Evolutionary conservation across 2,888 invertebrate species (phyloP).

Genomic region (Eurytoma californica): DNA sequence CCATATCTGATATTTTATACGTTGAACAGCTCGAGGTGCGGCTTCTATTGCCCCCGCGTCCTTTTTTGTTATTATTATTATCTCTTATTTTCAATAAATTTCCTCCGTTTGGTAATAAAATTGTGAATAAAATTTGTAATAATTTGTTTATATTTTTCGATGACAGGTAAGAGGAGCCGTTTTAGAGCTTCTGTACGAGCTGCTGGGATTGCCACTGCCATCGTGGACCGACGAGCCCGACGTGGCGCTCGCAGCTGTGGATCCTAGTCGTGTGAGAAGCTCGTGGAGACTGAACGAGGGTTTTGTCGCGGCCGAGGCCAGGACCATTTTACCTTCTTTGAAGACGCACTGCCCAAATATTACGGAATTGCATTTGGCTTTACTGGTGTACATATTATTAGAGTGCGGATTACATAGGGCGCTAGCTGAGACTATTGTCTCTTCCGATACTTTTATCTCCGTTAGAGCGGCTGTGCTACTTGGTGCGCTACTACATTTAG

Average conservation of each 20-base stretch:
- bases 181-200: slow-evolving; percentile 92
- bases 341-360: slow-evolving; percentile 91
- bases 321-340: slow-evolving; percentile 89
- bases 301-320: slow-evolving; percentile 95
- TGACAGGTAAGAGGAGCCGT: slow-evolving; percentile 87
- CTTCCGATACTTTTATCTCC: slow-evolving; percentile 92
- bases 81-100: neutral
- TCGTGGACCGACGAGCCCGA: slow-evolving; percentile 95
- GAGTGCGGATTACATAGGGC: slow-evolving; percentile 92
- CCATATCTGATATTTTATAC: slow-evolving; percentile 87
- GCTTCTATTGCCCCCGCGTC: too few species aligned
- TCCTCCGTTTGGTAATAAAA: too few species aligned
- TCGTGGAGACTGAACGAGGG: slow-evolving; percentile 94
- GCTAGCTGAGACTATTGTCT: slow-evolving; percentile 92
- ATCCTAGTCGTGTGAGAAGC: slow-evolving; percentile 83
- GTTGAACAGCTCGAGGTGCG: slow-evolving; percentile 88
- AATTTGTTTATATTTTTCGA: neutral
- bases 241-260: slow-evolving; percentile 90
- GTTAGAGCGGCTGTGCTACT: slow-evolving; percentile 93
- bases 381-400: slow-evolving; percentile 91
- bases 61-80: neutral
- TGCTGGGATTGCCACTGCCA: slow-evolving; percentile 90
- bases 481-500: slow-evolving; percentile 90
- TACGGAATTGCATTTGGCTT: slow-evolving; percentile 91
- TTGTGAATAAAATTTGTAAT: too few species aligned